Conservation (phyloP, 2,797 vertebrate species). For the Garrulus glandarius region DNA sequence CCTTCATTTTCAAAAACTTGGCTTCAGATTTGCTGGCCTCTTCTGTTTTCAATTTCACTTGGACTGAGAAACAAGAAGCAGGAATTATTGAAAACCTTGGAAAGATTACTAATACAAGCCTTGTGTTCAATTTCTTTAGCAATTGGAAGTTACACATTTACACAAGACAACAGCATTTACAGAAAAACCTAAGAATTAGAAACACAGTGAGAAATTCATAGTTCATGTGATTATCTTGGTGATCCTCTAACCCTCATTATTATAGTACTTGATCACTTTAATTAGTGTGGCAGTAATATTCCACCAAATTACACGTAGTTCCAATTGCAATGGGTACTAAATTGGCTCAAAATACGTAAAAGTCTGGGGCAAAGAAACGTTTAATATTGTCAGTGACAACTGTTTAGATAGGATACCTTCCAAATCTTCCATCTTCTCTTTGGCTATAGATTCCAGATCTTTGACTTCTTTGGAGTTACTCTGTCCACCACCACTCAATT, state of each 20-base stretch:
- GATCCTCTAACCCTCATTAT: neutral
- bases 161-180: neutral
- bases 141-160: neutral
- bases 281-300: neutral
- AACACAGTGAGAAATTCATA: neutral
- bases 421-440: slow-evolving; percentile 76
- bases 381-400: neutral
- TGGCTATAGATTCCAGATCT: slow-evolving; percentile 32
- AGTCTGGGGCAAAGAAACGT: neutral
- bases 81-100: neutral
- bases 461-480: neutral
- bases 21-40: slow-evolving; percentile 88
- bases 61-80: slow-evolving; percentile 65
- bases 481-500: slow-evolving; percentile 56
- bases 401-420: slow-evolving; percentile 76
- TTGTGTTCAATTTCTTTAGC: neutral
- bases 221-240: neutral
- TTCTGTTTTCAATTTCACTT: slow-evolving; percentile 82
- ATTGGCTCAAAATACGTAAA: accelerated
- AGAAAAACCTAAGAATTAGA: neutral
- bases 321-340: neutral
- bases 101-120: neutral
- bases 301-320: neutral
- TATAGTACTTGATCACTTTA: neutral
- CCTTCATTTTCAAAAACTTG: slow-evolving; percentile 91